These are phyloP conservation scores for Probosciger aterrimus DNA, from an alignment of 2,113 vertebrate species.

Conservation along the genomic window DNA sequence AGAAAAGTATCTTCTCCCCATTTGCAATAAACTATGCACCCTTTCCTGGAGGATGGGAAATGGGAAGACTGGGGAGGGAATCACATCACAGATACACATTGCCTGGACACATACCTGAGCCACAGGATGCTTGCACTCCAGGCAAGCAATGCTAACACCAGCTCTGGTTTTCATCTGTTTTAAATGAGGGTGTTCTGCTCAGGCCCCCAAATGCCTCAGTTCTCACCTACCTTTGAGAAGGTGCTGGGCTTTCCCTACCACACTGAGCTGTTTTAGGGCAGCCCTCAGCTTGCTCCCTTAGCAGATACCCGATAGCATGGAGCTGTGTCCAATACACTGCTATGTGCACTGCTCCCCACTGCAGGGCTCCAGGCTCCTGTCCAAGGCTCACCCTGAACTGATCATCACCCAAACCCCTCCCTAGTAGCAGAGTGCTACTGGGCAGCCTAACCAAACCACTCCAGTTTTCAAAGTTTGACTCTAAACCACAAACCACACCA, in stretches of 20 bases:
- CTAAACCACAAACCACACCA: neutral
- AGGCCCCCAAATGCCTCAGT: neutral
- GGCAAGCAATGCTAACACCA: neutral
- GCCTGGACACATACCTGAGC: accelerated
- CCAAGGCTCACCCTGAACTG: neutral
- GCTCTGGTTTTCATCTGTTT: neutral
- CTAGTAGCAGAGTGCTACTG: neutral
- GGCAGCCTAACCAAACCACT: neutral
- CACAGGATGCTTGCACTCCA: neutral
- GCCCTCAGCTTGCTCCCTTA: neutral
- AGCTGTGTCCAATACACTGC: neutral
- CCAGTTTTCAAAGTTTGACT: neutral
- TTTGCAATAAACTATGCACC: neutral
- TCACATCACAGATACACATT: neutral
- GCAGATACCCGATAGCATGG: neutral
- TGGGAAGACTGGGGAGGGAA: neutral
- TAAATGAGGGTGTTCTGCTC: neutral
- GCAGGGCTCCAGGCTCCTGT: neutral
- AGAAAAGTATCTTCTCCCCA: neutral
- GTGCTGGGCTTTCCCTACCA: neutral
- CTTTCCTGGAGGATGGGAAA: neutral
- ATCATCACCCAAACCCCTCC: neutral
- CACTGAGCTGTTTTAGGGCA: accelerated
- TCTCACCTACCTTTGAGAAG: neutral
- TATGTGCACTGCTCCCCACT: neutral